Base-by-base conservation (phyloP, 2,113 vertebrate genomes). In the Ameiurus melas region DNA sequence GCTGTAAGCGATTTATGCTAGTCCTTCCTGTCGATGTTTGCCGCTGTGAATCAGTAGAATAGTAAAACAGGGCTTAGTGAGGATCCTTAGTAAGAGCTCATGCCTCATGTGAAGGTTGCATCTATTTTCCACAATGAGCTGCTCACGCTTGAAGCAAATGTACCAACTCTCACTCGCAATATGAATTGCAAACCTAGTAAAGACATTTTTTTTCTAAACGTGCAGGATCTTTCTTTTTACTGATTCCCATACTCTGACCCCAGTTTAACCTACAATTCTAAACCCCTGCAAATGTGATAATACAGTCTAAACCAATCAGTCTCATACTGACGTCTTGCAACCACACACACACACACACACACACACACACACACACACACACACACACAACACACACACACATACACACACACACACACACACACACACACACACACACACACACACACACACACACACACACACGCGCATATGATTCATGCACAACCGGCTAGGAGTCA, bases 1-100 rank as follows among this genome's bases (percentile, higher is more conserved):
- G 25, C 9, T 62, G 71, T 78, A 62, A 78, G 19, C 27, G 22
- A 62, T 77, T 55, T 19, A 33, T 14, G 51, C 10, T 14, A 57
- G 51, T 85, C 19, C 51, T 8, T 47, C 71, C 27, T 47, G 36
- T 47, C 14, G 0, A 22, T 25, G 57, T 47, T 62, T 47, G 33
- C 85, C 43, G 33, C 71, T 71, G 30, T 39, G 68, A 75, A 30
- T 75, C 70, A 58, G 68, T 75, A 68, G 66, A 70, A 75, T 25
- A 43, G 71, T 75, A 75, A 75, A 75, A 39, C 71, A 10, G 33
- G 71, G 71, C 71, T 75, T 75, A 75, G 71, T 25, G 71, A 75
- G 36, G 36, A 16, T 16, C 36, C 71, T 75, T 10, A 43, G n/a
- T 19, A 14, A 33, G 30, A 85, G 84, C 43, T 85, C 70, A 77